A percentile compares a stretch with the other conserved stretches of the same genome.
Evolutionary conservation across 2,113 vertebrate species (phyloP).

Genomic region (Daubentonia madagascariensis): DNA sequence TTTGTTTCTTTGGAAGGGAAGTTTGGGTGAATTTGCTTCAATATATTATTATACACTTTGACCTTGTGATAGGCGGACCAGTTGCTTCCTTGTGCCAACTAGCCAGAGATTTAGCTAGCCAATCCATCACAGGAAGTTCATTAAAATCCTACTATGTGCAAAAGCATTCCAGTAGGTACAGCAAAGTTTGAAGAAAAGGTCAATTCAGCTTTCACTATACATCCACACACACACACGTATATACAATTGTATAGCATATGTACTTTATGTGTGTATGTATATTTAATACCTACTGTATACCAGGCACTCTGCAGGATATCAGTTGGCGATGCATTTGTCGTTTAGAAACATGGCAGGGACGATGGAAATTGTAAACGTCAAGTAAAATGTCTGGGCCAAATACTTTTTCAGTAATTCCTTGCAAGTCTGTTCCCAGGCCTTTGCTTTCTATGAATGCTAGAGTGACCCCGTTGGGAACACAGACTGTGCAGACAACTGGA

Average conservation of each 20-base stretch:
- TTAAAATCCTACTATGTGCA: neutral
- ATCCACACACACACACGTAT: neutral
- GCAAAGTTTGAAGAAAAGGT: neutral
- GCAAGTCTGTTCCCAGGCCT: slow-evolving; percentile 37
- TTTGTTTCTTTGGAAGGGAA: neutral
- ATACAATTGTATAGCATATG: neutral
- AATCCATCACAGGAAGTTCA: neutral
- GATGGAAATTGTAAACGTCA: neutral
- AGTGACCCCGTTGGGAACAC: slow-evolving; percentile 25
- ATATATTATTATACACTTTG: neutral
- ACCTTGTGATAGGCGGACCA: neutral
- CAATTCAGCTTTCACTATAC: neutral
- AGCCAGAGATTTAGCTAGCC: neutral
- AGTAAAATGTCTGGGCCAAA: neutral
- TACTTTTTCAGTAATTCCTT: neutral
- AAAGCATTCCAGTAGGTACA: neutral
- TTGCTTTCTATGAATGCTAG: neutral
- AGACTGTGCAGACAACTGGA: slow-evolving; percentile 9
- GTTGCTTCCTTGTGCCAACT: neutral
- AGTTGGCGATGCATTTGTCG: neutral
- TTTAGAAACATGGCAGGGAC: neutral
- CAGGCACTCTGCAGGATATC: neutral
- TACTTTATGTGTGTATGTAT: neutral
- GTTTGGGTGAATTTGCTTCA: neutral
- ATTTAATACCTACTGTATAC: neutral